Conservation (phyloP, 92 coral and sea anemone species). For the Zoanthus solanderi region DNA sequence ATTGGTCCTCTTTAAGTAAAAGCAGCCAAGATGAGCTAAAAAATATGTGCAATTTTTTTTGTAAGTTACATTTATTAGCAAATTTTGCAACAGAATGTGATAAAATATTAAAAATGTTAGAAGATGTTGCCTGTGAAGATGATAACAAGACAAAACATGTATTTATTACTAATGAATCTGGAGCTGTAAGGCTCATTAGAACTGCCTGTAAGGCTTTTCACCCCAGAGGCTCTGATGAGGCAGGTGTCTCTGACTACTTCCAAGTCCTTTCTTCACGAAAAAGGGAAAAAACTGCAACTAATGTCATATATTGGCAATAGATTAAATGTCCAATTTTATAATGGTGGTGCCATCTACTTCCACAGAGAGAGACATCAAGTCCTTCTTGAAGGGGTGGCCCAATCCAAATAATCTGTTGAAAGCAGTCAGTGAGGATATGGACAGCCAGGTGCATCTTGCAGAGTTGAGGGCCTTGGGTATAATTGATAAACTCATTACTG, state of each 20-base stretch:
- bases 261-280: conserved; percentile 18
- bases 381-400: not conserved
- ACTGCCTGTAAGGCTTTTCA: conserved; percentile 18
- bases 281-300: conserved; percentile 15
- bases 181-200: conserved; percentile 18
- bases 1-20: conserved; percentile 14
- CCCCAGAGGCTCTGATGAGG: conserved; percentile 24
- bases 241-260: conserved; percentile 13
- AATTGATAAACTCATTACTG: not conserved
- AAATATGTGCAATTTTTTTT: conserved; percentile 14
- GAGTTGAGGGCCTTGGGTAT: not conserved
- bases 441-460: not conserved
- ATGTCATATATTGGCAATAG: conserved; percentile 15
- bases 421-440: not conserved
- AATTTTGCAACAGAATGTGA: conserved; percentile 33
- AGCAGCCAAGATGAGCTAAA: conserved; percentile 37
- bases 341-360: not conserved
- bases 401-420: conserved; percentile 4
- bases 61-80: conserved; percentile 27
- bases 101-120: conserved; percentile 15
- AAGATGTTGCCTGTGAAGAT: conserved; percentile 20
- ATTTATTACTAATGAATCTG: conserved; percentile 12
- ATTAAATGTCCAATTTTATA: conserved; percentile 7
- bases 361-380: not conserved
- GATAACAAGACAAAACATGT: conserved; percentile 8